Evolutionary conservation across 2,888 invertebrate genomes (phyloP).

Genomic region (Acleris holmiana): DNA sequence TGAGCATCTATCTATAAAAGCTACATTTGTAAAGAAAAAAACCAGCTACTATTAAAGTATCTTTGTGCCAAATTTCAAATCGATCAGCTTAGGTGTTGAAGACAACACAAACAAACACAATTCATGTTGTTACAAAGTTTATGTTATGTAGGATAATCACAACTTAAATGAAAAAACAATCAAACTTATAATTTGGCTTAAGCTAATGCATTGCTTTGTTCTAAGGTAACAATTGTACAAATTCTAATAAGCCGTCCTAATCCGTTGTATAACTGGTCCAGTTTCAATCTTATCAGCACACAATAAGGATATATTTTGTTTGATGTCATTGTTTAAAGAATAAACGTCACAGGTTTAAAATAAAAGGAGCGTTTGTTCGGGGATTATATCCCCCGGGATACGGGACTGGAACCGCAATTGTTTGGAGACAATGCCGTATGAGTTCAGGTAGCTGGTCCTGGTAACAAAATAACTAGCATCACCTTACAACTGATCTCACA

Average conservation of each 20-base stretch:
- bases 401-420: conserved; percentile 66
- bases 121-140: too few species aligned
- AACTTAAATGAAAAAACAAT: too few species aligned
- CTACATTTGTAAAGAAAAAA: too few species aligned
- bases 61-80: too few species aligned
- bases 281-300: conserved; percentile 13
- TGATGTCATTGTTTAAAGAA: conserved; percentile 13
- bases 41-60: too few species aligned
- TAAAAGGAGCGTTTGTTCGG: conserved; percentile 71
- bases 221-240: conserved; percentile 33
- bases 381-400: conserved; percentile 69
- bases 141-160: too few species aligned
- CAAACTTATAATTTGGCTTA: too few species aligned
- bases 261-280: conserved; percentile 4
- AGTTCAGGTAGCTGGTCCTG: conserved; percentile 73
- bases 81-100: too few species aligned
- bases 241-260: conserved; percentile 22
- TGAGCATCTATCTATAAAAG: too few species aligned
- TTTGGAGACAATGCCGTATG: conserved; percentile 63
- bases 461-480: conserved; percentile 52
- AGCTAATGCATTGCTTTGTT: neutral
- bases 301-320: conserved; percentile 9
- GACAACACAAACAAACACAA: too few species aligned
- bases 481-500: conserved; percentile 41
- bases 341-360: conserved; percentile 75